These are phyloP conservation scores for Microtus richardsoni DNA, from an alignment of 2,113 vertebrate species.

Conservation along the genomic window DNA sequence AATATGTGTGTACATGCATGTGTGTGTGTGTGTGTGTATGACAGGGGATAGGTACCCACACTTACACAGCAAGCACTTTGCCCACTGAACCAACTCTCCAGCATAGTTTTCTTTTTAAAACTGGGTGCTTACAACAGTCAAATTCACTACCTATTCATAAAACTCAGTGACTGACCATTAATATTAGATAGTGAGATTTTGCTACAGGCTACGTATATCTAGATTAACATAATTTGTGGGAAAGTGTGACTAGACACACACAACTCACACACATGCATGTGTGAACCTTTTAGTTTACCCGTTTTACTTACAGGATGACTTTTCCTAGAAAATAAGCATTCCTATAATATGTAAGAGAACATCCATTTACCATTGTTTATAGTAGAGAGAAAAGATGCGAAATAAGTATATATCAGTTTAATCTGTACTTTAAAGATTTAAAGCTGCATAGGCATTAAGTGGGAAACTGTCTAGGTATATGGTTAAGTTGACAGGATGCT, in stretches of 20 bases:
- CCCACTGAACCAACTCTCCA: not conserved
- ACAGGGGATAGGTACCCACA: not conserved
- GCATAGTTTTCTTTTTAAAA: not conserved
- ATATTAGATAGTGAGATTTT: not conserved
- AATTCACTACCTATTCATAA: conserved; percentile 32
- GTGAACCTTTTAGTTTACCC: not conserved
- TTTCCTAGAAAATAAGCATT: not conserved
- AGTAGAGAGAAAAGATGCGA: not conserved
- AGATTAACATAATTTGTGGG: not conserved
- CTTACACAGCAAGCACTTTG: not conserved
- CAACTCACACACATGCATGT: not conserved
- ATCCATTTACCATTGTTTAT: not conserved
- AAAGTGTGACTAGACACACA: not conserved
- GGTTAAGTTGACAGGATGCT: not conserved
- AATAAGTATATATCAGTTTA: not conserved
- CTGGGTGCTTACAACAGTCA: not conserved
- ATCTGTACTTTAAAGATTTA: not conserved
- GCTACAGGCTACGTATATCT: not conserved
- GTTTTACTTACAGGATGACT: not conserved
- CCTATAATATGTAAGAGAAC: not conserved
- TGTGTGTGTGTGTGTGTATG: not conserved
- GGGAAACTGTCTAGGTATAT: not conserved
- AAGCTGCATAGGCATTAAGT: not conserved
- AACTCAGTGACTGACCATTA: not conserved
- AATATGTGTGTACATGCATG: not conserved